These are phyloP conservation scores for Stenotaenia linearis DNA, from an alignment of 2,888 invertebrate species.

Conservation along the genomic window DNA sequence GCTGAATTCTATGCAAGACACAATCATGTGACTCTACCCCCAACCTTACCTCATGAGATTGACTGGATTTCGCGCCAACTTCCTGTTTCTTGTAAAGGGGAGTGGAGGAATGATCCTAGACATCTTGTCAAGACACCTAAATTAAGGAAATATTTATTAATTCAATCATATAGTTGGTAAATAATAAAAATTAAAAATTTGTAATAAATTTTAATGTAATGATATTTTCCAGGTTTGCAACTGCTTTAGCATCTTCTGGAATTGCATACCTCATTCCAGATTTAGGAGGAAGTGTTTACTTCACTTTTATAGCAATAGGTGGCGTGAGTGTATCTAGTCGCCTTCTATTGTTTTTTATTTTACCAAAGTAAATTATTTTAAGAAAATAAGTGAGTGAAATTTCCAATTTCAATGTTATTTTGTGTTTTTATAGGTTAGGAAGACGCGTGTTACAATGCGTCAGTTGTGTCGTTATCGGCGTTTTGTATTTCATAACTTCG, in stretches of 20 bases:
- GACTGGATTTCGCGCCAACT: constrained; percentile 30
- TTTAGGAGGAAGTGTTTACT: constrained; percentile 29
- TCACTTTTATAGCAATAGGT: constrained; percentile 28
- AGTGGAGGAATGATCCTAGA: constrained; percentile 8
- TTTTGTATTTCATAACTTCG: constrained; percentile 21
- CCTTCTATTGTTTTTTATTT: constrained; percentile 18
- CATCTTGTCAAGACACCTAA: constrained; percentile 19
- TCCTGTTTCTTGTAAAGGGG: constrained; percentile 19
- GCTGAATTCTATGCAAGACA: constrained; percentile 29
- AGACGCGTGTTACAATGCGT: constrained; percentile 9
- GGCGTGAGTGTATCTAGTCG: constrained; percentile 30
- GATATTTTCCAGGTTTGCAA: constrained; percentile 29
- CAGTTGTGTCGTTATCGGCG: neutral
- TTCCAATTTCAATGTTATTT: no score
- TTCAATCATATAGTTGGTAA: constrained; percentile 29
- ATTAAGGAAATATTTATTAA: constrained; percentile 28
- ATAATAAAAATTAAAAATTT: neutral
- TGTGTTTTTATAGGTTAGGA: constrained; percentile 26
- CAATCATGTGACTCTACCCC: constrained; percentile 22
- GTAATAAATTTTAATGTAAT: neutral
- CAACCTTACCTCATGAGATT: constrained; percentile 29
- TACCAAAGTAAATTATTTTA: constrained; percentile 24
- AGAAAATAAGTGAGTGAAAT: no score
- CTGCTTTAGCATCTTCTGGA: neutral
- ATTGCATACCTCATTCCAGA: neutral